Conservation (phyloP, 2,113 vertebrate genomes). For the Oreochromis aureus region DNA sequence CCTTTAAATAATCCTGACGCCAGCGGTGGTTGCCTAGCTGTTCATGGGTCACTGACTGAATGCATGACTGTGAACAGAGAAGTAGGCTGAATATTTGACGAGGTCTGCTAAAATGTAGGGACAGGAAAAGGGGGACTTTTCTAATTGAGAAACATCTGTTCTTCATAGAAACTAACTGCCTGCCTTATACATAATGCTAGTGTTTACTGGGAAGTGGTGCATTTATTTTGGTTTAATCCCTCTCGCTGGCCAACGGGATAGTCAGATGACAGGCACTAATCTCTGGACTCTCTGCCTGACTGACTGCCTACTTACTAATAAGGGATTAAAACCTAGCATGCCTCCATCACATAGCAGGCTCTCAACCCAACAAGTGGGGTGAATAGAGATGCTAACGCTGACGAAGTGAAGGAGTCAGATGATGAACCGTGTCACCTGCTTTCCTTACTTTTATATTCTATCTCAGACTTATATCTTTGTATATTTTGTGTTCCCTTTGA, state of each 20-base stretch:
- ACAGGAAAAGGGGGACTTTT: not conserved
- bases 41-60: not conserved
- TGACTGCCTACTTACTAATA: conserved; percentile 30
- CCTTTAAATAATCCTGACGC: conserved; percentile 13
- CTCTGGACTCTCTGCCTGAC: conserved; percentile 25
- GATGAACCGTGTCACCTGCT: not conserved
- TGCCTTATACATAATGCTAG: not conserved
- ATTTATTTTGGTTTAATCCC: conserved; percentile 50
- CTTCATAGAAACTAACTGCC: not conserved
- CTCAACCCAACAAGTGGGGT: not conserved
- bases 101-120: not conserved
- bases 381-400: not conserved
- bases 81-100: not conserved
- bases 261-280: conserved; percentile 64
- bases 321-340: conserved; percentile 37
- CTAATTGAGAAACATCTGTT: not conserved
- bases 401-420: not conserved
- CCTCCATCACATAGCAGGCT: conserved; percentile 6
- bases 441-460: not conserved
- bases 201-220: conserved; percentile 28
- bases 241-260: not conserved
- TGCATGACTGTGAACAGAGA: not conserved
- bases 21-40: not conserved
- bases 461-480: not conserved
- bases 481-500: not conserved